These are phyloP conservation scores for Astropecten irregularis DNA, from an alignment of 53 echinoderm and acorn worm genomes.

Conservation along the genomic window DNA sequence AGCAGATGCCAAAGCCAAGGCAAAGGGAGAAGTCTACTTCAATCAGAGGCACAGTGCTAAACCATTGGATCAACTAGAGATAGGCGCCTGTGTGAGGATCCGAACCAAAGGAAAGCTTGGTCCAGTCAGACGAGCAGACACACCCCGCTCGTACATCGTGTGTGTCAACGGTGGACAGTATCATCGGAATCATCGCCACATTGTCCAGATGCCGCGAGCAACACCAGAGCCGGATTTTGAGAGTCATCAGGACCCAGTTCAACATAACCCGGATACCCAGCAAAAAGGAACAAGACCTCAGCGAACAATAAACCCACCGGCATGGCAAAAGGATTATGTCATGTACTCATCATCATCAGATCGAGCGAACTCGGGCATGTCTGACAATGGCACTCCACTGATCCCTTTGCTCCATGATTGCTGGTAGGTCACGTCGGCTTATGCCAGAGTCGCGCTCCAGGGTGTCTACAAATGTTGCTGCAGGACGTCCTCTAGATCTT, in stretches of 20 bases:
- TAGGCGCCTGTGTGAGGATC: not conserved
- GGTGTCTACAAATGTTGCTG: too few relatives aligned
- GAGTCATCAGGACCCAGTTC: not conserved
- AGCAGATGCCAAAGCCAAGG: not conserved
- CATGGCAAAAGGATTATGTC: not conserved
- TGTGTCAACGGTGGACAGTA: not conserved
- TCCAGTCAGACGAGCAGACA: not conserved
- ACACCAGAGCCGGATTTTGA: not conserved
- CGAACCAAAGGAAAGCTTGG: not conserved
- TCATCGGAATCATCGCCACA: not conserved
- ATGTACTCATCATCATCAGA: too few relatives aligned
- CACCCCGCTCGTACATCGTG: conserved; percentile 20
- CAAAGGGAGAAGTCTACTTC: conserved; percentile 6
- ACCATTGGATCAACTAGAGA: not conserved
- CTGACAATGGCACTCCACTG: too few relatives aligned
- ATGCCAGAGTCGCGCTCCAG: too few relatives aligned
- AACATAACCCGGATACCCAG: not conserved
- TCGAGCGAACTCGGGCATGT: too few relatives aligned
- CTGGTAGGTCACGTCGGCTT: too few relatives aligned
- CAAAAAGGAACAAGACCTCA: not conserved
- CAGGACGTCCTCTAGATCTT: too few relatives aligned
- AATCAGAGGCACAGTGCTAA: conserved; percentile 6
- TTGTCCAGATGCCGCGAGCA: not conserved
- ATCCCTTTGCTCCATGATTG: too few relatives aligned
- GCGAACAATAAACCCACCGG: not conserved